Evolutionary conservation across 2,797 vertebrate genomes (phyloP).

Genomic region (Molothrus ater): DNA sequence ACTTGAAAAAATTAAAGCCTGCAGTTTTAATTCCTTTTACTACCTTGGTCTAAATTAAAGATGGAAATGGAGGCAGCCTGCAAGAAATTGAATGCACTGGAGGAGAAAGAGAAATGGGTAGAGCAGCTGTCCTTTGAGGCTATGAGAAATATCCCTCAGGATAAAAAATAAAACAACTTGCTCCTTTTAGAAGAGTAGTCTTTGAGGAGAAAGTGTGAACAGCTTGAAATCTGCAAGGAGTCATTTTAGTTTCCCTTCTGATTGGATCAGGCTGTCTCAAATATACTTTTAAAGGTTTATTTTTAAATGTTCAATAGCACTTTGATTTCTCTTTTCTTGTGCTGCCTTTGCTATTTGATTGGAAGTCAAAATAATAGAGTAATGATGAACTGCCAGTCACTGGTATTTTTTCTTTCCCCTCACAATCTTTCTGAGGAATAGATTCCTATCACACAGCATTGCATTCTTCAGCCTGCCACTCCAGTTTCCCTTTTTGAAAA

Average conservation of each 20-base stretch:
- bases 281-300: not conserved
- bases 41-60: constrained; percentile 28
- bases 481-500: not conserved
- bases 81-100: constrained; percentile 33
- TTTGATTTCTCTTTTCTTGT: constrained; percentile 22
- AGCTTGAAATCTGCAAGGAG: constrained; percentile 13
- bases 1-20: not conserved
- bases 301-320: constrained; percentile 22
- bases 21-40: constrained; percentile 27
- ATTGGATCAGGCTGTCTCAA: not conserved
- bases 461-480: not conserved
- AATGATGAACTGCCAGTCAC: constrained; percentile 8
- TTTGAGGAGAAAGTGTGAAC: constrained; percentile 7
- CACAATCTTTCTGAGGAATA: not conserved
- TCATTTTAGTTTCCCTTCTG: not conserved
- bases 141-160: constrained; percentile 4
- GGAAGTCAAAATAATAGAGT: constrained; percentile 16
- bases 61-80: not conserved
- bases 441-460: not conserved
- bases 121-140: constrained; percentile 5
- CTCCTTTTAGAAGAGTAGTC: not conserved
- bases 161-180: not conserved
- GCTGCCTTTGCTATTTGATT: not conserved
- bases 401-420: not conserved
- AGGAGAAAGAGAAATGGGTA: constrained; percentile 34